Evolutionary conservation across 2,888 invertebrate species (phyloP).

Genomic region (Neoascia interrupta): DNA sequence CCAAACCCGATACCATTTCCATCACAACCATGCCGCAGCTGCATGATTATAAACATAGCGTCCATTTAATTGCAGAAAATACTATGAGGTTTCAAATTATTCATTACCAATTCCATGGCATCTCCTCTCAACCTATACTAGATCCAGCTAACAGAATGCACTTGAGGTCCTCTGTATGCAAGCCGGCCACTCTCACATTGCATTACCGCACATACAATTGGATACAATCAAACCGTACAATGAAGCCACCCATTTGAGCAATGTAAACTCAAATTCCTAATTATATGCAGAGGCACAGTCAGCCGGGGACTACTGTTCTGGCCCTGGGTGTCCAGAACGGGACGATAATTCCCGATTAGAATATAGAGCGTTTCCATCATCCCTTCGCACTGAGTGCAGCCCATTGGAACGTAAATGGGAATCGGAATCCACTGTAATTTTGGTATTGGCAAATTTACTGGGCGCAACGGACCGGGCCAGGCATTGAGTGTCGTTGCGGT

Average conservation of each 20-base stretch:
- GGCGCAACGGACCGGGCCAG: constrained; percentile 18
- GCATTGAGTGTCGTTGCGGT: constrained; percentile 40
- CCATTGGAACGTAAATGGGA: constrained; percentile 41
- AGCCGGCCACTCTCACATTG: constrained; percentile 10
- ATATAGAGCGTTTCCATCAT: constrained; percentile 45
- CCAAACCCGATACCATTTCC: too few species aligned
- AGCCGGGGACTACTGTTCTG: constrained; percentile 17
- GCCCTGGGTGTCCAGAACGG: constrained; percentile 46
- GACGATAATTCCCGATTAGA: constrained; percentile 64
- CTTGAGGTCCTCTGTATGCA: background rate
- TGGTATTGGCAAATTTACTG: constrained; percentile 61
- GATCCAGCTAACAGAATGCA: background rate
- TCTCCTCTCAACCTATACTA: constrained; percentile 1
- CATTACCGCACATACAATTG: constrained; percentile 46
- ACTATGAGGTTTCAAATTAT: constrained; percentile 28
- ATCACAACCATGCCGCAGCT: too few species aligned
- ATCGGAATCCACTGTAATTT: constrained; percentile 60
- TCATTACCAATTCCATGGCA: constrained; percentile 17
- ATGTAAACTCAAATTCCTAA: constrained; percentile 61
- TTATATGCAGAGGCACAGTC: constrained; percentile 62
- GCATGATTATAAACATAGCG: constrained; percentile 7
- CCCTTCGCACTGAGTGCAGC: constrained; percentile 29
- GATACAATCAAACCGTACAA: constrained; percentile 58
- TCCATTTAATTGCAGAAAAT: constrained; percentile 43
- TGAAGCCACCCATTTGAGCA: constrained; percentile 57